A percentile compares a stretch with the other conserved stretches of the same genome.
Evolutionary conservation across 2,888 invertebrate genomes (phyloP).

Genomic region (Alviniconcha strummeri): DNA sequence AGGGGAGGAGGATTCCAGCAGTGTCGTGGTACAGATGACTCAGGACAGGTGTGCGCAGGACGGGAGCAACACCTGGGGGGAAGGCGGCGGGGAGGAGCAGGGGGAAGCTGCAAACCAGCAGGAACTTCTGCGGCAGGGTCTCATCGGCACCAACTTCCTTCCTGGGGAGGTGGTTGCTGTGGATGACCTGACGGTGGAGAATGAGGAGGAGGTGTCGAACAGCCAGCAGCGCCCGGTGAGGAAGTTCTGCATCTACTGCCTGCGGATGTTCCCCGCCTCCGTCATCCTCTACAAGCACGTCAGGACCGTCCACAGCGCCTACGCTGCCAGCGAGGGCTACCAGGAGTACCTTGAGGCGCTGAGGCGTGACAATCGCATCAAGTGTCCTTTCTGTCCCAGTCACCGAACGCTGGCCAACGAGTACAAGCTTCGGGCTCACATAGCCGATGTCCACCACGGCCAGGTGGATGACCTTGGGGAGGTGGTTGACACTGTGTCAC

Average conservation of each 20-base stretch:
- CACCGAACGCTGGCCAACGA: background rate
- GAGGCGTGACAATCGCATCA: slow-evolving; percentile 1
- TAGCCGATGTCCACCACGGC: background rate
- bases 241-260: slow-evolving; percentile 21
- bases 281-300: slow-evolving; percentile 22
- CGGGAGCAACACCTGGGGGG: no score
- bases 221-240: background rate
- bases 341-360: slow-evolving; percentile 10
- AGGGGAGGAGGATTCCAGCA: no score
- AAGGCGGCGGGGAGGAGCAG: no score
- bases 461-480: background rate
- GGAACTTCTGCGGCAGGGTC: background rate
- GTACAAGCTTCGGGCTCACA: slow-evolving; percentile 13
- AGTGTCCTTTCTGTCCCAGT: slow-evolving; percentile 23
- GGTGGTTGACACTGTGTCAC: background rate
- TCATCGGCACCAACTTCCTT: slow-evolving; percentile 4
- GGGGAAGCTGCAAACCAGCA: no score
- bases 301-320: background rate
- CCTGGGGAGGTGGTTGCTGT: background rate
- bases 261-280: slow-evolving; percentile 14
- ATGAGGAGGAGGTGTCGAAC: background rate
- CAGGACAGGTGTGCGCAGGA: no score
- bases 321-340: background rate
- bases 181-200: background rate
- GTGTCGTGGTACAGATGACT: no score